Percentiles rank a stretch among this genome's conserved stretches.
These are phyloP conservation scores for Bombus cullumanus DNA, from an alignment of 1,140 invertebrate genomes.

Conservation along the genomic window DNA sequence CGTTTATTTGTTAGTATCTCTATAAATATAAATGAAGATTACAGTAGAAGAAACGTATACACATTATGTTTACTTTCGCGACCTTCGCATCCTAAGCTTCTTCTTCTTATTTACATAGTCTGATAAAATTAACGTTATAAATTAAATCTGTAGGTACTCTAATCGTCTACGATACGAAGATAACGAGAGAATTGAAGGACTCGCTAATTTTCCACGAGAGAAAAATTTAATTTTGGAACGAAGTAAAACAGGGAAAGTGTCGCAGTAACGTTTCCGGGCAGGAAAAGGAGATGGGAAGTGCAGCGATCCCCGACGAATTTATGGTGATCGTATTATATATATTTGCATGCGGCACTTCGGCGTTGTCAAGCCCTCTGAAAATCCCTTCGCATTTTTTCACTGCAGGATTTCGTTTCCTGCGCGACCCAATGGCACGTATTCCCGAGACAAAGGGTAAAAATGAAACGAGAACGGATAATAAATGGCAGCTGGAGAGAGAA, in stretches of 20 bases:
- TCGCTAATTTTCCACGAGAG: neutral
- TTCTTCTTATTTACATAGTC: neutral
- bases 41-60: neutral
- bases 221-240: neutral
- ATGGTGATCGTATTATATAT: neutral
- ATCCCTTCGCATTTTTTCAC: neutral
- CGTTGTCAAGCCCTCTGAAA: neutral
- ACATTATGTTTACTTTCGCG: no score
- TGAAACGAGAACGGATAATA: constrained; percentile 19
- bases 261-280: neutral
- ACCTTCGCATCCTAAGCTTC: neutral
- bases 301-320: neutral
- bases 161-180: neutral
- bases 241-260: neutral
- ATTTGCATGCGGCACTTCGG: neutral
- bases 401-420: constrained; percentile 20
- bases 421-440: constrained; percentile 38
- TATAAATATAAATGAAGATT: neutral
- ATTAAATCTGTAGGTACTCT: neutral
- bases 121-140: neutral
- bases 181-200: neutral
- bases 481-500: neutral
- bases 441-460: constrained; percentile 13
- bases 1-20: neutral
- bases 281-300: neutral